These are phyloP conservation scores for Sphyrna mokarran DNA, from an alignment of 2,113 vertebrate genomes.

Conservation along the genomic window DNA sequence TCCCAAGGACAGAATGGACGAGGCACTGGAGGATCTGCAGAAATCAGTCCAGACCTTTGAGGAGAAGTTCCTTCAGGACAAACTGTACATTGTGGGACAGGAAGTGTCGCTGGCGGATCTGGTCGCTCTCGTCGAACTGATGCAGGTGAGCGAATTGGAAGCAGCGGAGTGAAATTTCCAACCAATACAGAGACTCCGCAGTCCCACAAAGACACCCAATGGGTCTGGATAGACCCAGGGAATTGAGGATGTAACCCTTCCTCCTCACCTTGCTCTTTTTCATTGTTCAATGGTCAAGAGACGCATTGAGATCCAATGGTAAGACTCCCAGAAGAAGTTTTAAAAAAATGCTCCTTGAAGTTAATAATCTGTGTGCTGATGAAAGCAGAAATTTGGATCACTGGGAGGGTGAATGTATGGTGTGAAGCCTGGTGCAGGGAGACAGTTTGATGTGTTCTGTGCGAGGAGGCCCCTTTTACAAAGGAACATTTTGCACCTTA, in stretches of 20 bases:
- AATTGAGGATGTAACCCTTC: background rate
- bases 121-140: constrained; percentile 76
- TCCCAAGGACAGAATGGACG: constrained; percentile 63
- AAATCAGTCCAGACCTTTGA: constrained; percentile 62
- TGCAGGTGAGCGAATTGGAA: constrained; percentile 65
- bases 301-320: background rate
- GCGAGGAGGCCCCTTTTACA: too few relatives aligned
- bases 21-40: constrained; percentile 62
- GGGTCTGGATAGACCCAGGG: too few relatives aligned
- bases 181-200: background rate
- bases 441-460: too few relatives aligned
- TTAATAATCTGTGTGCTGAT: too few relatives aligned
- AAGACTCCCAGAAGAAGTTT: too few relatives aligned
- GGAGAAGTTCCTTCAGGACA: constrained; percentile 73
- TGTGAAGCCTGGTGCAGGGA: too few relatives aligned
- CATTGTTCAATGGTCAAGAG: background rate
- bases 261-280: background rate
- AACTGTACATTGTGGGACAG: constrained; percentile 63
- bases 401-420: too few relatives aligned
- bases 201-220: background rate
- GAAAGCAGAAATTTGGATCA: too few relatives aligned
- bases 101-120: constrained; percentile 80
- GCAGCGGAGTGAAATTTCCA: background rate
- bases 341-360: too few relatives aligned
- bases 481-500: too few relatives aligned